Evolutionary conservation across 2,888 invertebrate species (phyloP), one percentile per base, ranked within the genome.

Genomic region (Cynaeus angustus): DNA sequence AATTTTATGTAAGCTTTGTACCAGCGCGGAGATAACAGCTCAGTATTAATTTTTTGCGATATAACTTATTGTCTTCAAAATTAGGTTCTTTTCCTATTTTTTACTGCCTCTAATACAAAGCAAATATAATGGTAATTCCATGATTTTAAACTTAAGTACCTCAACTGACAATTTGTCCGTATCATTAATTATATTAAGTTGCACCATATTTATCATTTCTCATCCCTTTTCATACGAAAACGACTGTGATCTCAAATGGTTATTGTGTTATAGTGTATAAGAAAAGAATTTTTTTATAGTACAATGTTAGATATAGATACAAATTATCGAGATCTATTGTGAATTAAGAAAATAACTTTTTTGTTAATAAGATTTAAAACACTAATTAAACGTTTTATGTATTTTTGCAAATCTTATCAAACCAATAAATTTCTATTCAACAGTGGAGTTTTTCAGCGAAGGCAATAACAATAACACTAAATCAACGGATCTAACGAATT

Each of bases 201-300:
- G 1, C 7, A 33, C 6, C n/a, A n/a, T n/a, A n/a, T n/a, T n/a
- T n/a, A n/a, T 33, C 33, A 9, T 2, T 33, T 7, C 2, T 16
- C 13, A 16, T 16, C 16, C 12, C 3, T 14, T 43, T 43, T 43
- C 10, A 7, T 10, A 16, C 16, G 13, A 46, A 21, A 46, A 16
- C 13, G 46, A 46, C 46, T 46, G 46, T 46, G 46, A 46, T 46
- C 21, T 46, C 46, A 56, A 26, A 41, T 10, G 12, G 10, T 41
- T 41, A 33, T 4, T 43, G 33, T 52, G 6, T 12, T 30, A 52
- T 10, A 30, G 6, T 12, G 41, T 41, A n/a, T 41, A n/a, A 5
- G 43, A 12, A 14, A 46, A 21, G 1, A 21, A 1, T 21, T 21
- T 21, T 16, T 46, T 46, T 16, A 46, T 46, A 46, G 46, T 46